Evolutionary conservation across 2,797 vertebrate genomes (phyloP).

Genomic region (Rhabdomys pumilio): DNA sequence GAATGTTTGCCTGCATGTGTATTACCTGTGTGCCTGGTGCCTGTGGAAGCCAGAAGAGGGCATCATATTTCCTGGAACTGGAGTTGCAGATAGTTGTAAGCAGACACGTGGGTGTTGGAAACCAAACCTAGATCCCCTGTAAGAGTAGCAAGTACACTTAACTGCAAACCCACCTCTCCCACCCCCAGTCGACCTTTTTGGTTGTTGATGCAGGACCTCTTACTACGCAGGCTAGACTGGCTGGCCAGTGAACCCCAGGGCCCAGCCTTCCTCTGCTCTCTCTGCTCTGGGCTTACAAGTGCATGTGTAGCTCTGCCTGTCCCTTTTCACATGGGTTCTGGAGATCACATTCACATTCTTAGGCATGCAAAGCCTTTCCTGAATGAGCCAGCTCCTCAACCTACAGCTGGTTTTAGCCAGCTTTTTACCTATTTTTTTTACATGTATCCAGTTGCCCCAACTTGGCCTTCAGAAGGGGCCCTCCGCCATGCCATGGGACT

Average conservation of each 20-base stretch:
- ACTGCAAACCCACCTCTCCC: neutral
- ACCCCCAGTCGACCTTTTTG: neutral
- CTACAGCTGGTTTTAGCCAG: neutral
- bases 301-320: neutral
- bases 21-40: neutral
- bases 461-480: neutral
- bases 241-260: neutral
- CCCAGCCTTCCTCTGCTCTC: neutral
- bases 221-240: neutral
- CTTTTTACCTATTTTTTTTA: neutral
- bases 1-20: neutral
- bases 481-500: rapidly evolving
- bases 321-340: neutral
- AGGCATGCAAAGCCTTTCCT: neutral
- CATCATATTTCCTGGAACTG: no score
- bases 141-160: neutral
- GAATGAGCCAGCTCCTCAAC: neutral
- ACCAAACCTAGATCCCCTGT: neutral
- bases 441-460: neutral
- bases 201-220: neutral
- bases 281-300: neutral
- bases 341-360: neutral
- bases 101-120: neutral
- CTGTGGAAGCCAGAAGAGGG: neutral
- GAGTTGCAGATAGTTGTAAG: neutral